These are phyloP conservation scores for Hylaea fasciaria DNA, from an alignment of 2,888 invertebrate species.

Conservation along the genomic window DNA sequence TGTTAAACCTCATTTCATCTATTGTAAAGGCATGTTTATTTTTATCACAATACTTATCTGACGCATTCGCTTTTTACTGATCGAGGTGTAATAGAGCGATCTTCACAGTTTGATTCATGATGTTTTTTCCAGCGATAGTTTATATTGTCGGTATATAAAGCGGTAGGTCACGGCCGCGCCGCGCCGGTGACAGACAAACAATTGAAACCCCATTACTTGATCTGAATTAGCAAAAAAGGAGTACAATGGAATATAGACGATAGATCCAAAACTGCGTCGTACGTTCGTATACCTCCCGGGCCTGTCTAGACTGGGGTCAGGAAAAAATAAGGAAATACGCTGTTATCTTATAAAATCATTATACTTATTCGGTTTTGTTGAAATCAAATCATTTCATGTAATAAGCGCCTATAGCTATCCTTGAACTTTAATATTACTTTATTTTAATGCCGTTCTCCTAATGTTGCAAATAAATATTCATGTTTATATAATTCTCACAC, in stretches of 20 bases:
- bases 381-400: too few relatives aligned
- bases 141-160: constrained; percentile 10
- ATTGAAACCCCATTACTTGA: constrained; percentile 7
- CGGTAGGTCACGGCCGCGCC: constrained; percentile 20
- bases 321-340: too few relatives aligned
- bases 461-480: too few relatives aligned
- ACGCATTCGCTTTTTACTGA: constrained; percentile 4
- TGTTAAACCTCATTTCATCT: not conserved
- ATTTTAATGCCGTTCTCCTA: too few relatives aligned
- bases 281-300: not conserved
- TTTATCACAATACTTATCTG: not conserved
- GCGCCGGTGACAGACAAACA: constrained; percentile 10
- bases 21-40: too few relatives aligned
- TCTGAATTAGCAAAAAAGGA: constrained; percentile 17
- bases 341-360: too few relatives aligned
- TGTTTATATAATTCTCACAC: too few relatives aligned
- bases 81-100: constrained; percentile 4
- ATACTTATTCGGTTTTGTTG: too few relatives aligned
- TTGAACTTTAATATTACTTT: too few relatives aligned
- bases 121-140: constrained; percentile 6
- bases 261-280: constrained; percentile 6
- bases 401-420: too few relatives aligned
- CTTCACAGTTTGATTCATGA: constrained; percentile 2
- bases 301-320: too few relatives aligned
- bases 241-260: constrained; percentile 33